A percentile compares a stretch with the other conserved stretches of the same genome.
These are phyloP conservation scores for Drosophila equinoxialis DNA, from an alignment of 1,140 invertebrate genomes.

Conservation along the genomic window DNA sequence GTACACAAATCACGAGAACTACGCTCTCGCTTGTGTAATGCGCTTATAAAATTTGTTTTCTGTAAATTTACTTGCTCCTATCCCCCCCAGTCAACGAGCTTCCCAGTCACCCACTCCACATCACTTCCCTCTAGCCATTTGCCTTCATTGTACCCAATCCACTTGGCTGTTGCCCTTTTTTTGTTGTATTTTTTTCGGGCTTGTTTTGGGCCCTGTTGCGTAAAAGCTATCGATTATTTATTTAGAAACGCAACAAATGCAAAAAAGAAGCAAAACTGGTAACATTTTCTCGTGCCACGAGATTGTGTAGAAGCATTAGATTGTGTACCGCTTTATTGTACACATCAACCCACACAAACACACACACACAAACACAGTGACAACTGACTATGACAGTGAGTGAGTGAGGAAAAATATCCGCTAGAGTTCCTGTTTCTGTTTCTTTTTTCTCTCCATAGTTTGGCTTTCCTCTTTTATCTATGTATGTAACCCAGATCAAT, in stretches of 20 bases:
- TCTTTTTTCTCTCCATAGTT: background rate
- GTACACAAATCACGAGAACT: conserved; percentile 70
- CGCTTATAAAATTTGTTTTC: conserved; percentile 79
- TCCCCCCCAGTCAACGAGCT: conserved; percentile 16
- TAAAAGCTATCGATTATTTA: conserved; percentile 78
- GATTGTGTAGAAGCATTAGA: conserved; percentile 15
- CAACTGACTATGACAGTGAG: conserved; percentile 20
- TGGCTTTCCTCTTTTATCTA: background rate
- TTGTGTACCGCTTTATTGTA: conserved; percentile 28
- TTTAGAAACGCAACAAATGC: conserved; percentile 69
- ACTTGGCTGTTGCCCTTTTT: conserved; percentile 20
- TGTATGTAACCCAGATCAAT: conserved; percentile 1
- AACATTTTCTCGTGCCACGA: conserved; percentile 35
- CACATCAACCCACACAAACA: conserved; percentile 8
- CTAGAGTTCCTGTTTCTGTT: background rate
- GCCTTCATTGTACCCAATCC: conserved; percentile 5
- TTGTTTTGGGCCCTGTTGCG: conserved; percentile 60
- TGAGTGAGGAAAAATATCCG: conserved; percentile 6
- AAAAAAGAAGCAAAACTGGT: conserved; percentile 38
- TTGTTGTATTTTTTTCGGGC: conserved; percentile 38
- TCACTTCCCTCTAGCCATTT: background rate
- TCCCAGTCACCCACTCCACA: background rate
- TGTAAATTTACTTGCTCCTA: conserved; percentile 65
- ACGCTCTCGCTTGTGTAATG: conserved; percentile 69
- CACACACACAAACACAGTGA: conserved; percentile 24